Evolutionary conservation across 64 coral and sea anemone genomes (phyloP).

Genomic region (Montipora capricornis): DNA sequence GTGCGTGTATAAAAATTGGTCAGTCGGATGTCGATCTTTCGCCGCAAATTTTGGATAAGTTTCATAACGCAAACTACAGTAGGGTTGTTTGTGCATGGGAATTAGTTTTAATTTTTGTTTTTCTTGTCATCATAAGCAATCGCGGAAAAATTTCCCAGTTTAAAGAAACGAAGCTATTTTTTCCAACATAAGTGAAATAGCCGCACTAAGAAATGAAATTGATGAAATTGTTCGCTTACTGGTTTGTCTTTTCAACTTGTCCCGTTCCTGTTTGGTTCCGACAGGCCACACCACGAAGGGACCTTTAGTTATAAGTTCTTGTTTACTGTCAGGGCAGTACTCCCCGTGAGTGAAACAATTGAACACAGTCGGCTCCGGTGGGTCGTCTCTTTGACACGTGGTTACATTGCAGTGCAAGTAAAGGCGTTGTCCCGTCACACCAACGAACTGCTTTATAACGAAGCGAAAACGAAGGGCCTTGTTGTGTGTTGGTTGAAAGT

Average conservation of each 20-base stretch:
- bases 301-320: neutral
- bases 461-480: neutral
- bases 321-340: neutral
- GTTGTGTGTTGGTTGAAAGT: neutral
- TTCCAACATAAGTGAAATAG: too few species aligned
- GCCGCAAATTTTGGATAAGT: too few species aligned
- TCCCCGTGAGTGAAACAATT: neutral
- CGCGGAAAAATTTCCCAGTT: too few species aligned
- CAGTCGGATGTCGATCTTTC: too few species aligned
- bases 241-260: neutral
- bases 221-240: neutral
- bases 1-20: too few species aligned
- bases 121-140: too few species aligned
- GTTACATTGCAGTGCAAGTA: neutral
- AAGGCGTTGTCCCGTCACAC: neutral
- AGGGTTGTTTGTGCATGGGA: too few species aligned
- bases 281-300: constrained; percentile 27
- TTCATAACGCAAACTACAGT: too few species aligned
- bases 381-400: neutral
- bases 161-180: too few species aligned
- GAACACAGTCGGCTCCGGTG: neutral
- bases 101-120: too few species aligned
- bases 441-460: neutral
- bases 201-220: too few species aligned
- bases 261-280: neutral